phyloP scores from a whole-genome alignment of 30 jellyfish, hydroid and myxozoan species.

The Turritopsis dohrnii region DNA sequence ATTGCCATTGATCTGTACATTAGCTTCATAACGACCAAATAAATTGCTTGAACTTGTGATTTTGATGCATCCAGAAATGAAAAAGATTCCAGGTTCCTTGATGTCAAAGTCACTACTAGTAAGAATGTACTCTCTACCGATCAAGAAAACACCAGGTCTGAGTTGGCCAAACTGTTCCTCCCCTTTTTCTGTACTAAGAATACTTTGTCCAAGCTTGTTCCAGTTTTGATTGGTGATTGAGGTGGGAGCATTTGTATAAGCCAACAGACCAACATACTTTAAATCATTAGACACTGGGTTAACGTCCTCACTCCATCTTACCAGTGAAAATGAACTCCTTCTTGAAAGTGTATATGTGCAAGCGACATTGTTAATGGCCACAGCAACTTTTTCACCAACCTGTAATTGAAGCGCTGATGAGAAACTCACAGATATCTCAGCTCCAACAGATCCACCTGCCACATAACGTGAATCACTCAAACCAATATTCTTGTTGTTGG shows the following conservation, averaged over 20 bases:
- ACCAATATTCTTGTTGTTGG: conserved; percentile 48
- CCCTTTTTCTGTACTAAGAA: background rate
- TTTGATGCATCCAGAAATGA: conserved; percentile 45
- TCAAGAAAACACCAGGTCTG: conserved; percentile 26
- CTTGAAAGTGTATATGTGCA: conserved; percentile 37
- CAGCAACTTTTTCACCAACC: conserved; percentile 46
- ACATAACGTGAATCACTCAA: conserved; percentile 36
- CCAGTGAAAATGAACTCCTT: conserved; percentile 65
- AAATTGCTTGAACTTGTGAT: conserved; percentile 47
- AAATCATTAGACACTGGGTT: conserved; percentile 22
- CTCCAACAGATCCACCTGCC: conserved; percentile 29
- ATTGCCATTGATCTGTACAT: conserved; percentile 55
- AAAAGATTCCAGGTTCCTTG: conserved; percentile 74
- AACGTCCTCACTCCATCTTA: conserved; percentile 22
- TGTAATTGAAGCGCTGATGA: conserved; percentile 50
- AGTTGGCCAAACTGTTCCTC: conserved; percentile 24
- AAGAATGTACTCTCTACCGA: background rate
- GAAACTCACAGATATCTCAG: conserved; percentile 44
- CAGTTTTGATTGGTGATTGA: background rate
- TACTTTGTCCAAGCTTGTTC: background rate
- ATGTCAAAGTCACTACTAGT: conserved; percentile 31
- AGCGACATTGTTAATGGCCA: conserved; percentile 3
- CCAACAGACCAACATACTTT: conserved; percentile 20
- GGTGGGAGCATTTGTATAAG: conserved; percentile 37
- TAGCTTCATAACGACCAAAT: conserved; percentile 40